phyloP scores from a whole-genome alignment of 53 echinoderm and acorn worm genomes.

The Mesocentrotus franciscanus region DNA sequence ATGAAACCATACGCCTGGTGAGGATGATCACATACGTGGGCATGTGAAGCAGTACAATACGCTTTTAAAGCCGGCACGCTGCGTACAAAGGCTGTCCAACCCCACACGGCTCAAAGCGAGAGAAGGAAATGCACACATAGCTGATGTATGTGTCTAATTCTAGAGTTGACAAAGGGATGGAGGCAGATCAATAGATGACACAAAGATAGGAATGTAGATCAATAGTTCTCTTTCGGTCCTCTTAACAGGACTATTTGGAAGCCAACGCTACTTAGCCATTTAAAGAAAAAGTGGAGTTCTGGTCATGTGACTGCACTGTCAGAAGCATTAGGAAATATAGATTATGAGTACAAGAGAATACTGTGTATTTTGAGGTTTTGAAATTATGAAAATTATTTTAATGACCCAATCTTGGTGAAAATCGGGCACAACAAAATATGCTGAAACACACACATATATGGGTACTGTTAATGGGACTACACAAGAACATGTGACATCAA shows the following conservation, averaged over 20 bases:
- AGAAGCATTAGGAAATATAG: background rate
- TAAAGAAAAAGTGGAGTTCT: background rate
- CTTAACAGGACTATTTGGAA: conserved; percentile 44
- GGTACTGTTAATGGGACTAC: too few species aligned
- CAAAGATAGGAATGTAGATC: conserved; percentile 53
- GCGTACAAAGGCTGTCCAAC: background rate
- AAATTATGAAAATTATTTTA: too few species aligned
- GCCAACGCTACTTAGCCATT: conserved; percentile 39
- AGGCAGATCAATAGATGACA: conserved; percentile 46
- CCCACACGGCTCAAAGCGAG: background rate
- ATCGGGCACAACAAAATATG: too few species aligned
- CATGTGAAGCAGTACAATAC: conserved; percentile 6
- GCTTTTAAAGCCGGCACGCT: background rate
- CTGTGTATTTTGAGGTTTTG: too few species aligned
- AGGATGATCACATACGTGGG: background rate
- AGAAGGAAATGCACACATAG: conserved; percentile 35
- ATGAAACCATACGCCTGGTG: background rate
- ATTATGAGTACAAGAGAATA: background rate
- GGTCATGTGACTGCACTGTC: background rate
- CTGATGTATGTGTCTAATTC: conserved; percentile 22
- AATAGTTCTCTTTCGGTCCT: background rate
- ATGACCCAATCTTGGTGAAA: too few species aligned
- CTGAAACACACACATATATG: too few species aligned
- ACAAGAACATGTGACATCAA: too few species aligned
- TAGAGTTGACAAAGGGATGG: conserved; percentile 32